These are phyloP conservation scores for Vulpes vulpes DNA, from an alignment of 2,113 vertebrate species.

Conservation along the genomic window DNA sequence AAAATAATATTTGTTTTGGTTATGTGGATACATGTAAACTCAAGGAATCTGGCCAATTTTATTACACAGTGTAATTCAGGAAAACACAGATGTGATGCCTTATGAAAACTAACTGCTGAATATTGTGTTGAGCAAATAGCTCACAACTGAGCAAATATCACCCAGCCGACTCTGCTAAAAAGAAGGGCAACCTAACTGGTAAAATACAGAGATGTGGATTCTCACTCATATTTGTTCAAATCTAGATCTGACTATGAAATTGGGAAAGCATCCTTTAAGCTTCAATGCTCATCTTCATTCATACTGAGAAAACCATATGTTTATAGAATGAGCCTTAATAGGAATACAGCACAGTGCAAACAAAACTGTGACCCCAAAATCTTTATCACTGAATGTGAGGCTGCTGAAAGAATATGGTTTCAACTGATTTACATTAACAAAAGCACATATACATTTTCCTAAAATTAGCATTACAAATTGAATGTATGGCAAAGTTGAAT, in stretches of 20 bases:
- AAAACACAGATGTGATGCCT: neutral
- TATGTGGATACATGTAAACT: neutral
- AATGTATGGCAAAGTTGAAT: neutral
- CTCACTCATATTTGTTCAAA: neutral
- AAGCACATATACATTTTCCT: neutral
- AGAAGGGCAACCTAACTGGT: fast-evolving
- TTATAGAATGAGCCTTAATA: neutral
- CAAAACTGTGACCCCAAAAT: neutral
- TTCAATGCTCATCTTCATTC: neutral
- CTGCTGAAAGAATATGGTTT: neutral
- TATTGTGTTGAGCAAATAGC: neutral
- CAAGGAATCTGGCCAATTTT: neutral
- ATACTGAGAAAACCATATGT: fast-evolving
- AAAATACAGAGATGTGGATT: neutral
- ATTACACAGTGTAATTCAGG: neutral
- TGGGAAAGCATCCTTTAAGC: neutral
- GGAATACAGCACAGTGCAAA: neutral
- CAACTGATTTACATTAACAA: neutral
- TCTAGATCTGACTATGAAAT: neutral
- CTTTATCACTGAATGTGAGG: too few species aligned
- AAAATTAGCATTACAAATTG: neutral
- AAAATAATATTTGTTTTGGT: neutral
- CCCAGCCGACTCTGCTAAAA: too few species aligned
- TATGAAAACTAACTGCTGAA: neutral
- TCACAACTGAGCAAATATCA: neutral